Evolutionary conservation across 2,888 invertebrate species (phyloP), one percentile per base, ranked within the genome.

Genomic region (Bellardia pandia): DNA sequence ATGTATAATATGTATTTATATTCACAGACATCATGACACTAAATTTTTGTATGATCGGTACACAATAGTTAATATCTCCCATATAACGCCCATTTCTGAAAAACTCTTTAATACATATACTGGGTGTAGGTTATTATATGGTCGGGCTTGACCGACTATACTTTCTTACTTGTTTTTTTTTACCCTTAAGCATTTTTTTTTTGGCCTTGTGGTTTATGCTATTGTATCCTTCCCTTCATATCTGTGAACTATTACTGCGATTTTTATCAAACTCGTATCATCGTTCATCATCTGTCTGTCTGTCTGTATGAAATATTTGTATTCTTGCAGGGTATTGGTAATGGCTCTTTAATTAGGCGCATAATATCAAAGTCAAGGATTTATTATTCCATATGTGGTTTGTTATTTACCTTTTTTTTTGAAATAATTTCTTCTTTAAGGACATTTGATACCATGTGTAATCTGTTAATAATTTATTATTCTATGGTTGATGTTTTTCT

Each of bases 341-440:
- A 91, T 91, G 91, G 91, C 84, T 90, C 91, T 91, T 91, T 91
- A 92, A 91, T 91, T 91, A 91, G 91, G 89, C 90, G 90, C 91
- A 92, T 92, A 89, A 82, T 88, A 88, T 79, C 87, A 85, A 69
- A 81, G 81, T 87, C 78, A 87, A 75, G 75, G 78, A 85, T 85
- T 85, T 85, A 82, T 78, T 83, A 83, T 86, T 33, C 74, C 82
- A 78, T 78, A 74, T 78, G 82, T 68, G 72, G 66, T 83, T 76
- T 76, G n/a, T 51, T 80, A 56, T 53, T 23, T 81, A 23, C 8
- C 40, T 40, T 58, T 76, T 58, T 76, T 14, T 1, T 13, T 1
- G n/a, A 2, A 40, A 56, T 64, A 30, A 6, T 2, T 9, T 56
- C 0, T 6, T 37, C 1, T 30, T 60, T 11, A 3, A 51, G 58